Evolutionary conservation across 2,797 vertebrate genomes (phyloP).

Genomic region (Amblyopsis hoosieri): DNA sequence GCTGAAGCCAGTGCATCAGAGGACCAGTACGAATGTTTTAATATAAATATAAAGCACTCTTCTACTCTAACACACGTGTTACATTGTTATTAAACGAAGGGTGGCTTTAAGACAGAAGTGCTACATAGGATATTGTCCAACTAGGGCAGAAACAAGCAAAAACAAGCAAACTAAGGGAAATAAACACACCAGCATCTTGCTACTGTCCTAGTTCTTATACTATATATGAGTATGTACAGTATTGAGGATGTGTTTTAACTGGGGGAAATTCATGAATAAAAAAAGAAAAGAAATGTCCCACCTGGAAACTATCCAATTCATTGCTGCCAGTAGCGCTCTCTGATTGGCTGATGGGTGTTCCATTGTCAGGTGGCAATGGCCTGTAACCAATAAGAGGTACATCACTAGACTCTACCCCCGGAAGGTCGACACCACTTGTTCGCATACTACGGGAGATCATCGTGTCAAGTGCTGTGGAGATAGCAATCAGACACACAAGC

Average conservation of each 20-base stretch:
- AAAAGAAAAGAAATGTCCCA: constrained; percentile 41
- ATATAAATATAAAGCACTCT: constrained; percentile 16
- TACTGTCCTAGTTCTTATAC: not conserved
- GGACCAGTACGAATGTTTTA: constrained; percentile 14
- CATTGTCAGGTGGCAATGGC: constrained; percentile 61
- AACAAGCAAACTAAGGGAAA: constrained; percentile 6
- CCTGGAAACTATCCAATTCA: constrained; percentile 62
- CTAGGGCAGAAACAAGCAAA: not conserved
- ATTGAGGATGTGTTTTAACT: not conserved
- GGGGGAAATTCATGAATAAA: not conserved
- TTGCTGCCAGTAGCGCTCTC: constrained; percentile 34
- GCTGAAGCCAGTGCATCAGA: constrained; percentile 12
- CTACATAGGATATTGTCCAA: no score
- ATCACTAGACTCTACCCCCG: constrained; percentile 72
- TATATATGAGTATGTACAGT: no score
- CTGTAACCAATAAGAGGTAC: constrained; percentile 81
- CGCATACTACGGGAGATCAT: constrained; percentile 79
- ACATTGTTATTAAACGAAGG: no score
- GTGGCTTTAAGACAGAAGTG: no score
- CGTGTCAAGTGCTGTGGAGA: constrained; percentile 43
- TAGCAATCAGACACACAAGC: constrained; percentile 13
- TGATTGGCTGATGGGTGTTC: constrained; percentile 36
- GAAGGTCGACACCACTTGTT: constrained; percentile 73
- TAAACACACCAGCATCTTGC: not conserved
- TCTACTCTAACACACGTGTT: not conserved